Conservation (phyloP, 2,888 invertebrate species). For the Lasioglossum morio region DNA sequence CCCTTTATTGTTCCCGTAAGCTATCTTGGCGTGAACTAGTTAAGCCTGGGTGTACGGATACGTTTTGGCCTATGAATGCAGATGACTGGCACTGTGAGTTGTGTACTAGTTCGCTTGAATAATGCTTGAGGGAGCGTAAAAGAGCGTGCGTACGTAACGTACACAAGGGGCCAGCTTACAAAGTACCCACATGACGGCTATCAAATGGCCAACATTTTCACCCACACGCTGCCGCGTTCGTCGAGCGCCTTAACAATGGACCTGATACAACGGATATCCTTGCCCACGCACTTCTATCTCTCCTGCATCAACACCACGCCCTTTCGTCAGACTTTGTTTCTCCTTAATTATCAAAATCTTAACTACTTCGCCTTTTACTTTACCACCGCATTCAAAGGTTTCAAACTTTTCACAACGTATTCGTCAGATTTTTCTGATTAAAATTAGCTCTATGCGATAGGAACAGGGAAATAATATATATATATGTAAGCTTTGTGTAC, state of each 20-base stretch:
- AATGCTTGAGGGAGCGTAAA: conserved; percentile 38
- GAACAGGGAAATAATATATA: no score
- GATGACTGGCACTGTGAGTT: conserved; percentile 32
- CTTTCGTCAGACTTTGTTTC: conserved; percentile 33
- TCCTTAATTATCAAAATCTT: neutral
- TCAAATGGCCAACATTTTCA: conserved; percentile 63
- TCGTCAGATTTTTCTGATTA: no score
- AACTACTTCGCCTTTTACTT: no score
- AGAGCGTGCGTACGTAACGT: conserved; percentile 38
- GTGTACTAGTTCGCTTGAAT: conserved; percentile 27
- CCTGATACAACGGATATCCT: conserved; percentile 56
- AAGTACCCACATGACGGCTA: conserved; percentile 56
- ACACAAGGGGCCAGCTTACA: conserved; percentile 39
- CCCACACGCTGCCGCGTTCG: conserved; percentile 20
- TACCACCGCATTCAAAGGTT: no score
- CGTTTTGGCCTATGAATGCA: conserved; percentile 28
- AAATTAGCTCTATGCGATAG: no score
- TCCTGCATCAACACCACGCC: conserved; percentile 10
- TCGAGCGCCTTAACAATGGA: conserved; percentile 50
- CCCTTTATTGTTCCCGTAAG: conserved; percentile 59
- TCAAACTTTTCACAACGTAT: no score
- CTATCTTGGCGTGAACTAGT: conserved; percentile 35
- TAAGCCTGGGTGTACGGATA: conserved; percentile 8
- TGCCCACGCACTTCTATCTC: conserved; percentile 39
- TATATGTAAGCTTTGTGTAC: no score